Conservation (phyloP, 2,888 invertebrate genomes). For the Tortrix viridana region DNA sequence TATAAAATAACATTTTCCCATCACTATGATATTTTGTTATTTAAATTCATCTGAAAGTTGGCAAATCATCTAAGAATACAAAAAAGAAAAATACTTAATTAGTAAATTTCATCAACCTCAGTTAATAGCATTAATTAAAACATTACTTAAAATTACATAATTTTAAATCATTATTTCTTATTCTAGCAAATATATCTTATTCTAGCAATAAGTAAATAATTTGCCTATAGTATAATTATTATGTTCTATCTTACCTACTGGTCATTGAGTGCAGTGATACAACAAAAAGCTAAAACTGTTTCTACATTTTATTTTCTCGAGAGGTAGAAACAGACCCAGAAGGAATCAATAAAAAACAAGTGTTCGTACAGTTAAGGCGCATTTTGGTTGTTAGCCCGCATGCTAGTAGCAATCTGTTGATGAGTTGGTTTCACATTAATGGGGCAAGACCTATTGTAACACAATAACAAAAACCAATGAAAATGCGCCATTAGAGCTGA, state of each 20-base stretch:
- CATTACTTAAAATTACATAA: constrained; percentile 9
- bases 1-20: constrained; percentile 24
- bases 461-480: no score
- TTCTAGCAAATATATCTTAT: constrained; percentile 8
- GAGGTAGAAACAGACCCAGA: not conserved
- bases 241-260: constrained; percentile 20
- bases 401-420: no score
- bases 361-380: no score
- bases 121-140: constrained; percentile 26
- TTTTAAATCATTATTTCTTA: constrained; percentile 5
- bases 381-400: no score
- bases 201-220: constrained; percentile 7
- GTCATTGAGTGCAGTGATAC: constrained; percentile 13
- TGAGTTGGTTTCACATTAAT: no score
- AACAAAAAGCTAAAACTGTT: not conserved
- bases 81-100: constrained; percentile 16
- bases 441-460: no score
- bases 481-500: no score
- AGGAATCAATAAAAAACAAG: no score
- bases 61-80: constrained; percentile 18
- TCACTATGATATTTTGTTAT: constrained; percentile 23
- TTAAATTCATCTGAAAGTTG: constrained; percentile 31
- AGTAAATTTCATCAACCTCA: constrained; percentile 24
- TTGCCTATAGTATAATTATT: constrained; percentile 19
- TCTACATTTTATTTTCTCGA: not conserved